These are phyloP conservation scores for Drosophila subpulchrella DNA, from an alignment of 1,140 invertebrate species.

Conservation along the genomic window DNA sequence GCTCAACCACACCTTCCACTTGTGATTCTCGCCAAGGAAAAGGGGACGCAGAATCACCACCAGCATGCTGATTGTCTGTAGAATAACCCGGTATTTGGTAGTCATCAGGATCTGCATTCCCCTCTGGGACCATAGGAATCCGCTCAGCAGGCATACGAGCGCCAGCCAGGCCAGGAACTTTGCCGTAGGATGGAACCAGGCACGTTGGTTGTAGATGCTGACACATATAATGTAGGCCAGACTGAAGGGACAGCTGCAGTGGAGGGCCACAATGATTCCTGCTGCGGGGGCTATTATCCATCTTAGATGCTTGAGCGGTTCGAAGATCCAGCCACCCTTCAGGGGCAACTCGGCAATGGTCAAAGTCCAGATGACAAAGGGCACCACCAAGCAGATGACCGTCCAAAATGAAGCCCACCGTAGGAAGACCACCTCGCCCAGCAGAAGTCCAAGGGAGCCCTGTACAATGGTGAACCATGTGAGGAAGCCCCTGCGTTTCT, in stretches of 20 bases:
- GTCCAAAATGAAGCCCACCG: conserved; percentile 45
- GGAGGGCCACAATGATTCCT: conserved; percentile 62
- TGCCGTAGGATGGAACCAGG: conserved; percentile 10
- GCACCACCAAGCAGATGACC: conserved; percentile 62
- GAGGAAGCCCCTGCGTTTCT: background rate
- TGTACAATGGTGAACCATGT: conserved; percentile 1
- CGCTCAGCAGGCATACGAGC: conserved; percentile 66
- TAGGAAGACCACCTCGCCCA: conserved; percentile 37
- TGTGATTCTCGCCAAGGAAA: conserved; percentile 30
- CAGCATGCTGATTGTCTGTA: conserved; percentile 41
- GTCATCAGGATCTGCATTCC: conserved; percentile 86
- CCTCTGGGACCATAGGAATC: conserved; percentile 87
- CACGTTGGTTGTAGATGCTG: conserved; percentile 27
- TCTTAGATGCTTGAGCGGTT: conserved; percentile 21
- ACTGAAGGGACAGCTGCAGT: conserved; percentile 31
- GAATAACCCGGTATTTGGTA: conserved; percentile 85
- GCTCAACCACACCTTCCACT: conserved; percentile 35
- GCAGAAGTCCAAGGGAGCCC: conserved; percentile 2
- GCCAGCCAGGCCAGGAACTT: conserved; percentile 50
- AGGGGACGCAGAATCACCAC: conserved; percentile 56
- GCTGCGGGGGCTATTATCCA: conserved; percentile 35
- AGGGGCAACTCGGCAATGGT: conserved; percentile 28
- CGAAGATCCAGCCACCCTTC: background rate
- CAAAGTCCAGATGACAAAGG: conserved; percentile 58
- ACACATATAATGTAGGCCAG: conserved; percentile 39